Evolutionary conservation across 2,797 vertebrate genomes (phyloP), one percentile per base, ranked within the genome.

Genomic region (Falco peregrinus): DNA sequence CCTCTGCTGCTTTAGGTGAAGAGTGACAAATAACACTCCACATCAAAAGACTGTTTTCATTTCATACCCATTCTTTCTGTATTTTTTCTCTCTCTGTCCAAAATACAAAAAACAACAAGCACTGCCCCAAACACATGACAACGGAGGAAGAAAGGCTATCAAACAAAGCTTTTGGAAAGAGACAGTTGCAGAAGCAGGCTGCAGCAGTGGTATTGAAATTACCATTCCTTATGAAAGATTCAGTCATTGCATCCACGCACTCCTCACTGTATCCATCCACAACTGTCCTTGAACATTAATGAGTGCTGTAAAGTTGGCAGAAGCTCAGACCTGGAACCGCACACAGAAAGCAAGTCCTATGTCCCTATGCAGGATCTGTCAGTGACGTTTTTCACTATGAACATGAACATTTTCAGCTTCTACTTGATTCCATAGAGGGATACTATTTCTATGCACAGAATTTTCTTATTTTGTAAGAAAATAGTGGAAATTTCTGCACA

Each of bases 1-100:
- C 84, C 78, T 89, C 39, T 92, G 37, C 35, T 94, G 84, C 71
- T 92, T 91, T 92, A 70, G 47, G 54, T 94, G 89, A 95, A 92
- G 87, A 92, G 59, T 95, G 87, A 92, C 75, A 89, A 96, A 88
- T 79, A 95, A 25, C 35, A 59, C 39, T 16, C 51, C 77, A 57
- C 39, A 60, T 94, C 86, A 92, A 73, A 92, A 79, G 61, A 59
- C 25, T 84, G 7, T 69, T 89, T 86, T 90, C 57, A 74, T 88
- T 91, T 90, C 61, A 75, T 35, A 16, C 6, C 54, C 17, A 20
- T 78, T 93, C 39, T 75, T 86, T 53, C 33, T 89, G 28, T 1
- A 16, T 71, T 80, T 83, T 35, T 12, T 87, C 22, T 63, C 50
- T 56, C 47, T 67, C 17, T 81, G 53, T 45, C 41, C 80, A 90